Conservation (phyloP, 2,113 vertebrate species). For the Psilopogon haemacephalus region DNA sequence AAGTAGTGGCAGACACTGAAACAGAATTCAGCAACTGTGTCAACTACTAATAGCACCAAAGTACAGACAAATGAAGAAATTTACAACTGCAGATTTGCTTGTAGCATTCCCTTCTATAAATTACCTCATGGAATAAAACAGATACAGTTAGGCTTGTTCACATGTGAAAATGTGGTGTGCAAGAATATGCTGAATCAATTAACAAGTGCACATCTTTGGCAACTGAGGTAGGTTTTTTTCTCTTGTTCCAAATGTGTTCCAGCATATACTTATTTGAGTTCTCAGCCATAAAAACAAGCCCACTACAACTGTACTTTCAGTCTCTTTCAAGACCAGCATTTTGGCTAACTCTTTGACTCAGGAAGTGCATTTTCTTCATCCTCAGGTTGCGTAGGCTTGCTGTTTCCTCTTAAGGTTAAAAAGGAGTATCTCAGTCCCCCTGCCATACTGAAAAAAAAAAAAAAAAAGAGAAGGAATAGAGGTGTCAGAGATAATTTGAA, state of each 20-base stretch:
- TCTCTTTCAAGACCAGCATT: neutral
- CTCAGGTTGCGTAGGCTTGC: neutral
- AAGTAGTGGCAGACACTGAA: neutral
- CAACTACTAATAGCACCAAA: neutral
- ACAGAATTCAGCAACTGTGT: neutral
- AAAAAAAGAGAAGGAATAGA: neutral
- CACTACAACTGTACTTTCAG: neutral
- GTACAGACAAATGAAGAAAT: neutral
- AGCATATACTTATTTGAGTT: neutral
- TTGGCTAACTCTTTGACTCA: slow-evolving; percentile 49
- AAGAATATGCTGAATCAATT: neutral
- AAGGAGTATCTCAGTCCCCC: slow-evolving; percentile 88
- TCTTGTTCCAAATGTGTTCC: neutral
- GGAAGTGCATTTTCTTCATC: slow-evolving; percentile 56
- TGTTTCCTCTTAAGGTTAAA: slow-evolving; percentile 74
- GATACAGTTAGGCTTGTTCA: neutral
- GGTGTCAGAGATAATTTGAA: neutral
- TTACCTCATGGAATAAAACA: neutral
- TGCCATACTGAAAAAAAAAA: slow-evolving; percentile 77
- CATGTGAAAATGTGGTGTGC: neutral
- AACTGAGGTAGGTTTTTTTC: slow-evolving; percentile 45
- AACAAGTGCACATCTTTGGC: neutral
- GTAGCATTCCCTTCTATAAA: neutral
- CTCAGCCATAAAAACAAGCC: neutral
- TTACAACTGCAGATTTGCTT: neutral